phyloP scores from a whole-genome alignment of 2,113 vertebrate genomes.

The Cyanoramphus novaezelandiae region DNA sequence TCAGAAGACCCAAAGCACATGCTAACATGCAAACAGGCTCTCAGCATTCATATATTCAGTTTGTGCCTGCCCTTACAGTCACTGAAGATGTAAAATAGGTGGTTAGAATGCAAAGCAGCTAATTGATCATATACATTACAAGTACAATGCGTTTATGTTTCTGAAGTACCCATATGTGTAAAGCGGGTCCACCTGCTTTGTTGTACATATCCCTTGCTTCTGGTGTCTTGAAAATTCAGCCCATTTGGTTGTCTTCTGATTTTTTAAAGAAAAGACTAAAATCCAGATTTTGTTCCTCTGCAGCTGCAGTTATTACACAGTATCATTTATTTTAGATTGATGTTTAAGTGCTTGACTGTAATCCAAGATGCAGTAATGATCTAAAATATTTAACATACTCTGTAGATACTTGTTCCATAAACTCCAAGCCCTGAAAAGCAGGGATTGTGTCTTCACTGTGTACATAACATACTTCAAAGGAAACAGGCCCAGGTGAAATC shows the following conservation, averaged over 20 bases:
- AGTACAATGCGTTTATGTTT: constrained; percentile 1
- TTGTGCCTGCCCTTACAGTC: constrained; percentile 5
- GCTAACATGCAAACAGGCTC: background rate
- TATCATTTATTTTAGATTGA: constrained; percentile 34
- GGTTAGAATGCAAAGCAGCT: constrained; percentile 25
- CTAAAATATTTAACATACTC: constrained; percentile 47
- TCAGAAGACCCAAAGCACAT: background rate
- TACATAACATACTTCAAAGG: constrained; percentile 65
- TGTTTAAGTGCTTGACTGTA: constrained; percentile 27
- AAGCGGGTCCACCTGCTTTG: background rate
- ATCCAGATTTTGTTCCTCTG: background rate
- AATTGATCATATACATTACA: constrained; percentile 36
- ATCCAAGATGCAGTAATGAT: constrained; percentile 40
- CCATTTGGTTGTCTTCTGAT: background rate
- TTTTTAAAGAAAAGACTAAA: constrained; percentile 11
- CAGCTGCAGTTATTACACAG: background rate
- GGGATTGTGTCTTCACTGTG: constrained; percentile 47
- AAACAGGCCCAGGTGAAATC: constrained; percentile 36
- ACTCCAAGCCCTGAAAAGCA: constrained; percentile 47
- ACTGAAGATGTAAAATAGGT: constrained; percentile 27
- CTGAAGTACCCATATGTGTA: background rate
- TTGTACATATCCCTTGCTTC: background rate
- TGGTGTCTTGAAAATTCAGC: background rate
- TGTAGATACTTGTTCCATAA: constrained; percentile 58
- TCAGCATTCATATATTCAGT: background rate